These are phyloP conservation scores for Ammodytes marinus DNA, from an alignment of 2,113 vertebrate species.

Conservation along the genomic window DNA sequence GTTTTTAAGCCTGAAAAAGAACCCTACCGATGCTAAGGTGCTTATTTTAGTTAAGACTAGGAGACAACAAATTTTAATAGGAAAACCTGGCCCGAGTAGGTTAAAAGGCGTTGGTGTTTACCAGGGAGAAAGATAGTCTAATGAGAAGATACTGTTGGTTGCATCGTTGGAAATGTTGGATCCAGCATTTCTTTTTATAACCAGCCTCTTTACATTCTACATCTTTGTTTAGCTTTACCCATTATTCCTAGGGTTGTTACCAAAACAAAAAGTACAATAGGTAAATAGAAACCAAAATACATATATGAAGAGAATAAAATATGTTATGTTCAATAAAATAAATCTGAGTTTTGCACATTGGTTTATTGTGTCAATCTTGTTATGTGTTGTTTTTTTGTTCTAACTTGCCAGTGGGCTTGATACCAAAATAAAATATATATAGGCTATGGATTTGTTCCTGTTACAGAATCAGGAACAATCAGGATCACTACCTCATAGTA, in stretches of 20 bases:
- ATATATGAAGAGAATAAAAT: not conserved
- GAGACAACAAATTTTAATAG: too few relatives aligned
- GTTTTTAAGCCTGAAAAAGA: too few relatives aligned
- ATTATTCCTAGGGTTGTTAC: not conserved
- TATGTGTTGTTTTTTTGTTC: not conserved
- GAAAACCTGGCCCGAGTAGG: too few relatives aligned
- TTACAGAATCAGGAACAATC: not conserved
- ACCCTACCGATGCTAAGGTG: too few relatives aligned
- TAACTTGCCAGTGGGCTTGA: not conserved
- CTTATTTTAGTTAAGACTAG: too few relatives aligned
- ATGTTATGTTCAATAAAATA: not conserved
- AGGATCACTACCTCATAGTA: not conserved
- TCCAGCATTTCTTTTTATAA: too few relatives aligned
- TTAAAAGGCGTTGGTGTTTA: not conserved
- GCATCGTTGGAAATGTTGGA: not conserved
- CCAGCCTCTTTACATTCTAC: not conserved
- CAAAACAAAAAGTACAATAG: not conserved
- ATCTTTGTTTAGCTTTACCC: not conserved
- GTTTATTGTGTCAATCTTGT: not conserved
- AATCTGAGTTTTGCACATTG: not conserved
- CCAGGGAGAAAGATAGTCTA: not conserved
- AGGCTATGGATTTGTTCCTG: not conserved
- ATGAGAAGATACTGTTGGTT: not conserved
- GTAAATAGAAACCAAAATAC: not conserved
- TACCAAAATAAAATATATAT: conserved; percentile 16